Base-by-base conservation (phyloP, 2,888 invertebrate species). In the Dioctria rufipes region DNA sequence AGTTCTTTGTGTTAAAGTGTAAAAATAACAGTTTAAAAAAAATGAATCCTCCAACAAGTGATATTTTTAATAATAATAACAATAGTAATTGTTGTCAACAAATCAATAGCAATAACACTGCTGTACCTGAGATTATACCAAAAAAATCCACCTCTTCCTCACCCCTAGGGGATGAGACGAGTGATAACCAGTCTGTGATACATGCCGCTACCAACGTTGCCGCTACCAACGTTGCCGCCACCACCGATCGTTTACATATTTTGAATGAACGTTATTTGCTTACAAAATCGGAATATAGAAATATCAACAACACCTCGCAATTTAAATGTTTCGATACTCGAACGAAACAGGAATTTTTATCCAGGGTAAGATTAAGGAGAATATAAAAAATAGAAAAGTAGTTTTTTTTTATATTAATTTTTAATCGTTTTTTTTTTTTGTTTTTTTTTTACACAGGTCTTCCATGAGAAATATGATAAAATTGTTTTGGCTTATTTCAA, bases 401-500 rank as follows among this genome's bases (percentile, higher is more conserved):
- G 0, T 25, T 25, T 25, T 77, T 63, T 25, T 49, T 46, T 39
- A 25, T 13, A n/a, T 54, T 37, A 49, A 37, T 3, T 67, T 43
- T 42, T 73, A 25, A 49, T 39, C 9, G 58, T 40, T 63, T 67
- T 61, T 61, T 8, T 11, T 61, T 61, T 8, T 11, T 11, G 1
- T 11, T 1, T 71, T 42, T 58, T 25, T 0, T 43, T 39, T 79
- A 71, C 71, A 60, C 79, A 83, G 83, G 78, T 82, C 61, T 86
- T 88, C 54, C 88, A 88, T 77, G 88, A 89, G 78, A 87, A 88
- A 3, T 82, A 87, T 77, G 85, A 86, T 71, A 89, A 89, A 84
- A 87, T 96, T 86, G 91, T 97, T 84, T 93, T 95, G 86, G 96
- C 97, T 54, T 97, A 98, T 90, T 94, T 95, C 90, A 93, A 95